Evolutionary conservation across 2,797 vertebrate genomes (phyloP).

Genomic region (Falco cherrug): DNA sequence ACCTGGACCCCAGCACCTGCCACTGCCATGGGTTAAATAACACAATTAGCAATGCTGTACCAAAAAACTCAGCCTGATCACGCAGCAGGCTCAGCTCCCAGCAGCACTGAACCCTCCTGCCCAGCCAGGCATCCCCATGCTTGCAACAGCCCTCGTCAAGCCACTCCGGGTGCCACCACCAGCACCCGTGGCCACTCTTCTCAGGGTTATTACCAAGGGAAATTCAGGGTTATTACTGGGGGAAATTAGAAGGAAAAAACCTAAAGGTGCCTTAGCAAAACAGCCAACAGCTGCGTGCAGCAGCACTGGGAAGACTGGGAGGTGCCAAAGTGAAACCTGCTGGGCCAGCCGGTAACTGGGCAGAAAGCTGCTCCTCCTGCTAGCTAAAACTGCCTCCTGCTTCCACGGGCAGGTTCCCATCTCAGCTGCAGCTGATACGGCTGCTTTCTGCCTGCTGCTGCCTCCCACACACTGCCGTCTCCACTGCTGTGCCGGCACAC

Average conservation of each 20-base stretch:
- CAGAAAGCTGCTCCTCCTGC: neutral
- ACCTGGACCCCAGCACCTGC: neutral
- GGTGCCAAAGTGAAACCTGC: neutral
- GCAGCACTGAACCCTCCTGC: neutral
- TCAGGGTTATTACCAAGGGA: neutral
- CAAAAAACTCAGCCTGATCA: neutral
- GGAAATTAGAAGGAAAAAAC: neutral
- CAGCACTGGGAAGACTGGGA: neutral
- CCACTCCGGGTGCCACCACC: neutral
- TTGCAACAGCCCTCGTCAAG: neutral
- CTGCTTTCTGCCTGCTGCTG: neutral
- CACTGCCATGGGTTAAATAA: rapidly evolving
- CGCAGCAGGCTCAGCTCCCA: neutral
- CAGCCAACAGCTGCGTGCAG: rapidly evolving
- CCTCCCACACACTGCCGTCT: neutral
- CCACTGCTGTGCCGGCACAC: neutral
- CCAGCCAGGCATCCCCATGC: rapidly evolving
- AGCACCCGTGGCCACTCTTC: neutral
- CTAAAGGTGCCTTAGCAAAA: rapidly evolving
- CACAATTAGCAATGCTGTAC: neutral
- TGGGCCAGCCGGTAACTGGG: neutral
- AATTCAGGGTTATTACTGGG: neutral
- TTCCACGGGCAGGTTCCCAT: neutral
- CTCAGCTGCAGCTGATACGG: neutral
- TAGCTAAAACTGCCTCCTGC: neutral